phyloP scores from a whole-genome alignment of 2,113 vertebrate genomes.

The Syngnathus typhle region DNA sequence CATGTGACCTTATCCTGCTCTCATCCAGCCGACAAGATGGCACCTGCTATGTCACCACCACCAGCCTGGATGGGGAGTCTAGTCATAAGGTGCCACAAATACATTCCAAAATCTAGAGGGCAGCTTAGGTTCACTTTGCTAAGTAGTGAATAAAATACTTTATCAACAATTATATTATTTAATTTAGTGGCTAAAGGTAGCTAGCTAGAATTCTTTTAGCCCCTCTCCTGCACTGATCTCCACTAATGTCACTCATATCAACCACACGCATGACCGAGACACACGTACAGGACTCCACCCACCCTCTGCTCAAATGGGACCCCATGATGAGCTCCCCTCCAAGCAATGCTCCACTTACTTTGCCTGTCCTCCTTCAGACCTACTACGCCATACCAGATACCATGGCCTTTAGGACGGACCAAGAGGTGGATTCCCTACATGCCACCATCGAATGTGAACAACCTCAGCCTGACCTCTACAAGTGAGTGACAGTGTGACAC shows the following conservation, averaged over 20 bases:
- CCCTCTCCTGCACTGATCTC: too few species aligned
- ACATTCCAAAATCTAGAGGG: too few species aligned
- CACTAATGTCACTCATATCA: too few species aligned
- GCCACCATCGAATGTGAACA: conserved; percentile 98
- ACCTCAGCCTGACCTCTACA: conserved; percentile 98
- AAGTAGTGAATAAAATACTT: too few species aligned
- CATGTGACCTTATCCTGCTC: conserved; percentile 93
- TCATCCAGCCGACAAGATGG: conserved; percentile 88
- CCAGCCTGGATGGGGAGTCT: conserved; percentile 95
- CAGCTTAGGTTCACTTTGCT: too few species aligned
- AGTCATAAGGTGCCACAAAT: conserved; percentile 81
- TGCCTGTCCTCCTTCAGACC: conserved; percentile 72
- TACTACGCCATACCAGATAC: conserved; percentile 94
- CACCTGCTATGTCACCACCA: conserved; percentile 95
- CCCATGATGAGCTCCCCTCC: neutral
- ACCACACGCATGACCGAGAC: too few species aligned
- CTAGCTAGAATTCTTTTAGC: too few species aligned
- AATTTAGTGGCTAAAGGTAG: too few species aligned
- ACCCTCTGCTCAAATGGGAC: too few species aligned
- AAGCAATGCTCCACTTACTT: conserved; percentile 5
- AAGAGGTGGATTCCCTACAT: conserved; percentile 83
- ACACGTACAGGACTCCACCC: too few species aligned
- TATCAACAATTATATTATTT: too few species aligned
- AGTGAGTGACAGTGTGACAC: conserved; percentile 71
- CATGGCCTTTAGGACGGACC: conserved; percentile 86